phyloP scores from a whole-genome alignment of 2,797 vertebrate genomes.

The Hapalemur alaotrensis region DNA sequence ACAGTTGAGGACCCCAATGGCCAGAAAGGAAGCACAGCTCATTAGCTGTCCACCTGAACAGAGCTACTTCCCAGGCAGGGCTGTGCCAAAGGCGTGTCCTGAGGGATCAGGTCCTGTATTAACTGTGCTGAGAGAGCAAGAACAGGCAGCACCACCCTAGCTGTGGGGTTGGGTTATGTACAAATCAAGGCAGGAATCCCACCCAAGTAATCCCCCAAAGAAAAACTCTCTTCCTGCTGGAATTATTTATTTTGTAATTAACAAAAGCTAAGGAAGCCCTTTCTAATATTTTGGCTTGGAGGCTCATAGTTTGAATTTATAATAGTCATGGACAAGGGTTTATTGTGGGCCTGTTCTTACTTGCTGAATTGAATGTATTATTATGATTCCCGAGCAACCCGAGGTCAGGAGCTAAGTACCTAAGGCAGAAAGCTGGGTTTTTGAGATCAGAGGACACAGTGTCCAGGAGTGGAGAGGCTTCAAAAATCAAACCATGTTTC shows the following conservation, averaged over 20 bases:
- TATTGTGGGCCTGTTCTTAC: slow-evolving; percentile 55
- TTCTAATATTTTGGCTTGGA: slow-evolving; percentile 60
- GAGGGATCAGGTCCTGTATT: not conserved
- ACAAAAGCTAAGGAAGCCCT: slow-evolving; percentile 59
- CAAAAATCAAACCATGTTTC: slow-evolving; percentile 7
- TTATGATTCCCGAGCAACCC: slow-evolving; percentile 19
- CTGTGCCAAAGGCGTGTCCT: slow-evolving; percentile 53
- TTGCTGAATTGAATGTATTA: slow-evolving; percentile 60
- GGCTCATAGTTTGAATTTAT: slow-evolving; percentile 40
- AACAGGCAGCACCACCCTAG: not conserved
- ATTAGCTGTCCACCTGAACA: slow-evolving; percentile 33
- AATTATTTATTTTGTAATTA: slow-evolving; percentile 69
- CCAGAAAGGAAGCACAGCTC: slow-evolving; percentile 62
- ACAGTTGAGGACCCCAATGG: not conserved
- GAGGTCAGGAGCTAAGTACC: slow-evolving; percentile 61
- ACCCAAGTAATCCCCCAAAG: not conserved
- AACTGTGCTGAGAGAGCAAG: not conserved
- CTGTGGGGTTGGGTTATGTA: not conserved
- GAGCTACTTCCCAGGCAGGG: slow-evolving; percentile 14
- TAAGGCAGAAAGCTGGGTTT: slow-evolving; percentile 35
- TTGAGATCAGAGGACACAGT: slow-evolving; percentile 56
- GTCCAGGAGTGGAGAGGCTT: slow-evolving; percentile 9
- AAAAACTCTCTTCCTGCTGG: slow-evolving; percentile 49
- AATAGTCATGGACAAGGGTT: slow-evolving; percentile 32
- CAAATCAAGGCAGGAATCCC: slow-evolving; percentile 21